Evolutionary conservation across 1,140 invertebrate genomes (phyloP), one percentile per base, ranked within the genome.

Genomic region (Drosophila sucinea): DNA sequence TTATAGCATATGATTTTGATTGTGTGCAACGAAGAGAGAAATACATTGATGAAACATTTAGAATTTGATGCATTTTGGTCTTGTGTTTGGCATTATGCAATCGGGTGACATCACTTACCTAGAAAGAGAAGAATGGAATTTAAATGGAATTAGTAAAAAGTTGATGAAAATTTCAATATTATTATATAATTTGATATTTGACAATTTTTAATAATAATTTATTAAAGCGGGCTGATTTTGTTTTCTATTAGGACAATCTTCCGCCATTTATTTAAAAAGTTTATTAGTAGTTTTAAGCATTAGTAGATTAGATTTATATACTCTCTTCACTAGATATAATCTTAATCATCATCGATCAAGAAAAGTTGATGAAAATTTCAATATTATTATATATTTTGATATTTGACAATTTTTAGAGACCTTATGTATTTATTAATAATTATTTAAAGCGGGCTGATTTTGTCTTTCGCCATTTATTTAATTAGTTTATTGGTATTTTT

Each of bases 41-140:
- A 73, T 66, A 87, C 83, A 82, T 73, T 70, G 76, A 87, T 77
- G 83, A 57, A 73, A 86, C 83, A 86, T 65, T 64, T 56, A 72
- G 4, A 51, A 51, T 51, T 51, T 27, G 40, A 47, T 68, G 54
- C 38, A 73, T 35, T 17, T 78, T 67, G 67, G 47, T 25, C 55
- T 58, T 68, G 17, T 6, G 4, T 55, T 65, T 56, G 23, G 54
- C 70, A 41, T 65, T 58, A 29, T 44, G 40, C 29, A 27, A 38
- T 40, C 33, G 23, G 33, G 55, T 29, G 33, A 5, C 6, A 27
- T 3, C 30, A 79, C 84, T 83, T 89, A 86, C 83, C 83, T 86
- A 60, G 2, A 86, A 86, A 29, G 77, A 87, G 11, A 82, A 58
- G n/a, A 74, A 17, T 30, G 11, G 2, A 38, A 54, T 23, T 3